Evolutionary conservation across 2,888 invertebrate genomes (phyloP), one percentile per base, ranked within the genome.

Genomic region (Charanyca ferruginea): DNA sequence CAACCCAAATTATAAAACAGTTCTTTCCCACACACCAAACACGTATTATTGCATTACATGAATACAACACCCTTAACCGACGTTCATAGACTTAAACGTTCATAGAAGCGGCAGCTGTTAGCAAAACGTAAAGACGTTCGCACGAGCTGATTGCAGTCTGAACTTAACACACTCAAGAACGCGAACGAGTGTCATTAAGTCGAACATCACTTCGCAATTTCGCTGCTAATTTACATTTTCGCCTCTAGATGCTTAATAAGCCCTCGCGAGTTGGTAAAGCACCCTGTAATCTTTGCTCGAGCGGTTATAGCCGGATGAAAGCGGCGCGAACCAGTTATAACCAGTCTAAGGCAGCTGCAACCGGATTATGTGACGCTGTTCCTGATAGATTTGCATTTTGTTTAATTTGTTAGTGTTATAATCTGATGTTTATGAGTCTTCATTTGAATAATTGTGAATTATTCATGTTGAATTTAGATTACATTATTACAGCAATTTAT

Each of bases 201-300:
- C 77, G 77, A 80, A 79, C 81, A 81, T 80, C 81, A 82, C 77
- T 82, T 79, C 71, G 83, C 85, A 87, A 87, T 88, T 89, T 85
- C 85, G 80, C 60, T 80, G 81, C 83, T 84, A 87, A 90, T 90
- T 89, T 90, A 83, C 90, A 90, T 90, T 89, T 87, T 81, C 81
- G 83, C 70, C 66, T 82, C 79, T 79, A 83, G 77, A 77, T 77
- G 84, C 82, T 90, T 88, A 90, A 89, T 90, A 89, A 88, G 85
- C 83, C 80, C 81, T 78, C 73, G 75, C 80, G 80, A 85, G 79
- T 83, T 81, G 79, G 77, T 79, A 66, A 78, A 81, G 83, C 79
- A 79, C 85, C 81, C 85, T 89, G 87, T 89, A 88, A 89, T 89
- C 87, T 84, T 80, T 79, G 74, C 75, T 64, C 52, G 55, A 77